Base-by-base conservation (phyloP, 2,113 vertebrate genomes). In the Chaenogobius annularis region DNA sequence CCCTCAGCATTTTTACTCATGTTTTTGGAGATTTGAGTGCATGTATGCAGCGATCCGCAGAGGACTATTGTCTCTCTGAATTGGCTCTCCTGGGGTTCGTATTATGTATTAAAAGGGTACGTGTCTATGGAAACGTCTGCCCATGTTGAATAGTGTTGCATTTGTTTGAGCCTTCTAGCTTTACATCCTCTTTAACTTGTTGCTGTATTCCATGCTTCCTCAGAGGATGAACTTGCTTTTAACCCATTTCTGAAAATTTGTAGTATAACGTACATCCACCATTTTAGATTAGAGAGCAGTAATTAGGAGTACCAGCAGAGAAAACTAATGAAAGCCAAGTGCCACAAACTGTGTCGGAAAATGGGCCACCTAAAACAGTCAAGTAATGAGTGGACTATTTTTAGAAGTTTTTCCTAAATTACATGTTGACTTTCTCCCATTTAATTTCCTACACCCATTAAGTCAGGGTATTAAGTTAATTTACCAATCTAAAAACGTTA, bases 1-100 rank as follows among this genome's bases (percentile, higher is more conserved):
- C 47, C 58, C 40, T 74, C 52, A 44, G 9, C 46, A 59, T 70
- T 72, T 72, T 26, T 77, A 55, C 48, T 9, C 31, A 17, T 72
- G 77, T 79, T 61, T 40, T 71, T 55, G 5, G 46, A 66, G 55
- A 63, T 77, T 22, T 50, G 35, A 70, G 70, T 74, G 35, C 23
- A 55, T 40, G 74, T 61, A 75, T 50, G 40, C 31, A 10, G 68
- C 74, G 72, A 73, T 76, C 74, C 40, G 20, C 55, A 54, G 58
- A 85, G 66, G 46, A 81, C 48, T 26, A 46, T 68, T 75, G 70
- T 82, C 72, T 82, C 74, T 73, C 77, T 85, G 58, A 74, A 79
- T 72, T 66, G 15, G 15, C 69, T 86, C 78, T 83, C 77, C 72
- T 52, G 74, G 74, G 85, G 77, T 80, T 71, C 78, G 63, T 10